Conservation (phyloP, 2,797 vertebrate species). For the Semaprochilodus insignis region DNA sequence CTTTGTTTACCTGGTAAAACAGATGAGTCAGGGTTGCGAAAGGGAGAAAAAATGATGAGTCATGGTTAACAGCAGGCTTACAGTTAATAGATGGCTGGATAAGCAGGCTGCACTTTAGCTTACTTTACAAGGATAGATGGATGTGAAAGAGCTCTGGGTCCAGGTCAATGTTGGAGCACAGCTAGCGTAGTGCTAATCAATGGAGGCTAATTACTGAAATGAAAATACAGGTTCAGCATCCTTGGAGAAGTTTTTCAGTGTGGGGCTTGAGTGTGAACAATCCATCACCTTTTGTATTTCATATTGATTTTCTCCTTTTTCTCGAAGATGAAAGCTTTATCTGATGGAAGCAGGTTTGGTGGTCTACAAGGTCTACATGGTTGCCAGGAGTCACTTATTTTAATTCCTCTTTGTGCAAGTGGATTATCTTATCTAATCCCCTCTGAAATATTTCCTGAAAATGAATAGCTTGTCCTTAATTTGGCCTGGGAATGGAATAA, state of each 20-base stretch:
- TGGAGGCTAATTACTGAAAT: slow-evolving; percentile 45
- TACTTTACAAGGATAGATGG: slow-evolving; percentile 19
- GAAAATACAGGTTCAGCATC: slow-evolving; percentile 42
- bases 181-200: slow-evolving; percentile 39
- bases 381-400: no score
- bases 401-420: no score
- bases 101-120: slow-evolving; percentile 9
- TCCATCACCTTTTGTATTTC: slow-evolving; percentile 28
- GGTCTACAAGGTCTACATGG: no score
- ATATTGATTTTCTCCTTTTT: neutral
- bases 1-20: slow-evolving; percentile 32
- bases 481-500: no score
- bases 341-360: no score
- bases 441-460: no score
- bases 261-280: slow-evolving; percentile 1
- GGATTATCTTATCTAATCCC: no score
- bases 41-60: slow-evolving; percentile 67
- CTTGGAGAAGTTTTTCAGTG: neutral
- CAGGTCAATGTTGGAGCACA: slow-evolving; percentile 29
- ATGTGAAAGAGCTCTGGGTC: slow-evolving; percentile 5
- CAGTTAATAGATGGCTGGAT: slow-evolving; percentile 27
- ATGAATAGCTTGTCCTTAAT: no score
- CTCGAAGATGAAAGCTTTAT: no score
- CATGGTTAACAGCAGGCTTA: slow-evolving; percentile 60
- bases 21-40: slow-evolving; percentile 67